phyloP scores from a whole-genome alignment of 2,888 invertebrate genomes.

The Tipula vernalis region DNA sequence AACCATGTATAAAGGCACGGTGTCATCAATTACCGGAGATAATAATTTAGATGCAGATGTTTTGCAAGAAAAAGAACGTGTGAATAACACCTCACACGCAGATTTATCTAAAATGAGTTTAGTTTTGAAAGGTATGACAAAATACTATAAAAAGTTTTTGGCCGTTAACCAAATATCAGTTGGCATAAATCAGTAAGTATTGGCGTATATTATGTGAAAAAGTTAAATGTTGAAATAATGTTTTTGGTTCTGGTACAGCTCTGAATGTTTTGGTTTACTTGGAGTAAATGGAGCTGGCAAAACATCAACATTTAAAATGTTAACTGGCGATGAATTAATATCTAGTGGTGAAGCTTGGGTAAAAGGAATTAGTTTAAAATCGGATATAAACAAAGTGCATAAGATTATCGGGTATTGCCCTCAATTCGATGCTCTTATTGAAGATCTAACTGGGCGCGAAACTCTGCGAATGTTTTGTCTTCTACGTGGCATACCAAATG shows the following conservation, averaged over 20 bases:
- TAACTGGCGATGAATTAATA: slow-evolving; percentile 63
- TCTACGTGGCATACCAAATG: slow-evolving; percentile 44
- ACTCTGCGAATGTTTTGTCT: slow-evolving; percentile 48
- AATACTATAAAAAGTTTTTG: slow-evolving; percentile 52
- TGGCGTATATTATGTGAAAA: neutral
- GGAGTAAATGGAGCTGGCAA: slow-evolving; percentile 75
- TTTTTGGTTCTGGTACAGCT: slow-evolving; percentile 25
- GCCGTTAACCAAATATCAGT: slow-evolving; percentile 60
- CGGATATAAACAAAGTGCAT: slow-evolving; percentile 41
- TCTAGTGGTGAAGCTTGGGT: slow-evolving; percentile 59
- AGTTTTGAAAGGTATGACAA: slow-evolving; percentile 47
- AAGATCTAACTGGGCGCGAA: slow-evolving; percentile 52
- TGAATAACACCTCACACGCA: slow-evolving; percentile 30
- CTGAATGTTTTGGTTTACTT: slow-evolving; percentile 65
- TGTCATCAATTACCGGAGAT: neutral
- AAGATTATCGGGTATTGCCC: slow-evolving; percentile 48
- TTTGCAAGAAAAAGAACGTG: slow-evolving; percentile 38
- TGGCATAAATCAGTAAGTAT: slow-evolving; percentile 21
- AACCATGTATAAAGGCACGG: neutral
- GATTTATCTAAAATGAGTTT: slow-evolving; percentile 39
- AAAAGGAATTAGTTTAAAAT: slow-evolving; percentile 40
- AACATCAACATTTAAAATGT: slow-evolving; percentile 71
- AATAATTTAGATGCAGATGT: slow-evolving; percentile 36
- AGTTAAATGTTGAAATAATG: neutral
- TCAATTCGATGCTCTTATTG: slow-evolving; percentile 53